Conservation (phyloP, 2,797 vertebrate genomes). For the Helarctos malayanus region DNA sequence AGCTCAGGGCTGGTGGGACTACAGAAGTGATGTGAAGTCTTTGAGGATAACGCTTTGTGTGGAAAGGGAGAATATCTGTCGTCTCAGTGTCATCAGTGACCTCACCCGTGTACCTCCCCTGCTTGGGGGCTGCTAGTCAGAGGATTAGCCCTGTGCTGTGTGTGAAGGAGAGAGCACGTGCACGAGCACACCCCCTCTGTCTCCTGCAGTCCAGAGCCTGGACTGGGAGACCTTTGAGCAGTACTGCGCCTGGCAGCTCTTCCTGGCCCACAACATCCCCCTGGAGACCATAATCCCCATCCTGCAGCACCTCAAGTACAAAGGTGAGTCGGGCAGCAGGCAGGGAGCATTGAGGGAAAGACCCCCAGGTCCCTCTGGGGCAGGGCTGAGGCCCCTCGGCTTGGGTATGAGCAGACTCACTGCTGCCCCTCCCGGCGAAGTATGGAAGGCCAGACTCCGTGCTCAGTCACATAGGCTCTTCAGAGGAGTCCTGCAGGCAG, state of each 20-base stretch:
- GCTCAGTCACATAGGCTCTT: not conserved
- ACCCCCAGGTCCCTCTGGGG: too few species aligned
- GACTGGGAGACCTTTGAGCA: slow-evolving; percentile 99
- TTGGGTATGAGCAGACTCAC: not conserved
- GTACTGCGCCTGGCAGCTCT: slow-evolving; percentile 99
- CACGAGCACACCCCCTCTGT: not conserved
- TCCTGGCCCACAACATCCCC: slow-evolving; percentile 96
- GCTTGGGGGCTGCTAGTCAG: not conserved
- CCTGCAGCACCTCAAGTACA: slow-evolving; percentile 98
- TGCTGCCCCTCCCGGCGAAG: not conserved
- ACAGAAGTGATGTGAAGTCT: not conserved
- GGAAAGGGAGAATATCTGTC: not conserved
- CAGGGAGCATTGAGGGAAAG: not conserved
- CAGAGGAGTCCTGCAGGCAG: not conserved
- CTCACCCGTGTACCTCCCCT: not conserved
- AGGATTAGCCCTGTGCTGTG: not conserved
- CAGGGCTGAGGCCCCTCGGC: not conserved
- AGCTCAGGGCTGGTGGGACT: not conserved
- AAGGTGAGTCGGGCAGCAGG: slow-evolving; percentile 90
- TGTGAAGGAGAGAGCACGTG: not conserved
- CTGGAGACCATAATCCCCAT: slow-evolving; percentile 98
- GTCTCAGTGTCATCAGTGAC: not conserved
- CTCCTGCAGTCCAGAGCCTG: slow-evolving; percentile 94
- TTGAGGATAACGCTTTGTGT: not conserved
- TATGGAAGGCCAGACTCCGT: not conserved